Conservation (phyloP, 92 coral and sea anemone genomes). For the Galaxea fascicularis region DNA sequence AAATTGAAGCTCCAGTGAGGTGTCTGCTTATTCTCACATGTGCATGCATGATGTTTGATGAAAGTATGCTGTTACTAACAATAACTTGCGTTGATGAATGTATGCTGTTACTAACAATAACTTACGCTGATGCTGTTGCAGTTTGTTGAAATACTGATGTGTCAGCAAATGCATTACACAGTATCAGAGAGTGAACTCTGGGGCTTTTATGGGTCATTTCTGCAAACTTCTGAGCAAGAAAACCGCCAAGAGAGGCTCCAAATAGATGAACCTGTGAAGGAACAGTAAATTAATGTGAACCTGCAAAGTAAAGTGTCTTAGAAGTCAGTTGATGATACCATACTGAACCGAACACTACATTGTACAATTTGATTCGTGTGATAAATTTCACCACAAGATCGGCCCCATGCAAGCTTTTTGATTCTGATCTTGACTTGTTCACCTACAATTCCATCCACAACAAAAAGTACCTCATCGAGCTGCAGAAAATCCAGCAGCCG, state of each 20-base stretch:
- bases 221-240: slow-evolving; percentile 94
- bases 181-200: slow-evolving; percentile 84
- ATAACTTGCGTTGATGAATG: too few species aligned
- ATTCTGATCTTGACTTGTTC: too few species aligned
- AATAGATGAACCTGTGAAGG: slow-evolving; percentile 85
- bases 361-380: too few species aligned
- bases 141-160: slow-evolving; percentile 98
- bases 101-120: background rate
- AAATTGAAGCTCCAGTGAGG: too few species aligned
- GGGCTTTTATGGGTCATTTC: slow-evolving; percentile 93
- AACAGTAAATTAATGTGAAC: background rate
- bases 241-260: slow-evolving; percentile 99
- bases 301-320: too few species aligned
- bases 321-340: too few species aligned
- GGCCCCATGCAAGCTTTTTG: too few species aligned
- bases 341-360: too few species aligned
- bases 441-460: too few species aligned
- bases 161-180: slow-evolving; percentile 94
- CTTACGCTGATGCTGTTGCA: slow-evolving; percentile 91
- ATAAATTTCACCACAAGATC: too few species aligned
- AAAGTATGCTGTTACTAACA: background rate
- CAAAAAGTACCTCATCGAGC: slow-evolving; percentile 79
- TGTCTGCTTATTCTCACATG: too few species aligned
- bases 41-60: background rate
- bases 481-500: slow-evolving; percentile 85